phyloP scores from a whole-genome alignment of 2,797 vertebrate species.

The Argentina silus region DNA sequence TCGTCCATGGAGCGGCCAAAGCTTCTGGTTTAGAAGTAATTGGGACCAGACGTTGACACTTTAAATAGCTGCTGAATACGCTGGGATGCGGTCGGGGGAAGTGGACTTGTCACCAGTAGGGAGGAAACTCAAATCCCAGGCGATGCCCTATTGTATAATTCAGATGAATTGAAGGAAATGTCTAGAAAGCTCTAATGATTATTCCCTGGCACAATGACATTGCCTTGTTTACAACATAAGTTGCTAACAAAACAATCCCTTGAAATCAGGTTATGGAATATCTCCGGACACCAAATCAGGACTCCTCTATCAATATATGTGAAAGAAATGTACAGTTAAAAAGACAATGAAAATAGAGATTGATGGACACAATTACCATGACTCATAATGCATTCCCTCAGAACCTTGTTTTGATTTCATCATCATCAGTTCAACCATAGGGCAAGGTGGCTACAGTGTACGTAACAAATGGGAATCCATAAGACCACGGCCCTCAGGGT shows the following conservation, averaged over 20 bases:
- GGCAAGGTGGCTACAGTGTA: too few species aligned
- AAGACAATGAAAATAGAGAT: background rate
- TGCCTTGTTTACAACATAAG: constrained; percentile 16
- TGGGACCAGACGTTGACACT: constrained; percentile 57
- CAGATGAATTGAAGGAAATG: constrained; percentile 41
- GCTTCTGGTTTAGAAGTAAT: constrained; percentile 60
- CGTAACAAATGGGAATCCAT: too few species aligned
- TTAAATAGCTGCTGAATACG: constrained; percentile 64
- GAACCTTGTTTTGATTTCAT: too few species aligned
- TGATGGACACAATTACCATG: too few species aligned
- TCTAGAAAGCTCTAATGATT: constrained; percentile 12
- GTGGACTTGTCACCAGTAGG: constrained; percentile 48
- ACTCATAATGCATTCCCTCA: too few species aligned
- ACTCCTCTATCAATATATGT: background rate
- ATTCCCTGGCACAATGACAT: background rate
- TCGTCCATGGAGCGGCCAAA: constrained; percentile 33
- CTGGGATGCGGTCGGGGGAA: constrained; percentile 52
- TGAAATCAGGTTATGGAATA: background rate
- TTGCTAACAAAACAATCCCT: background rate
- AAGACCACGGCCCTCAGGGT: too few species aligned
- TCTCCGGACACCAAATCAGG: background rate
- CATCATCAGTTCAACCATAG: too few species aligned
- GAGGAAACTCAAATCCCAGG: constrained; percentile 41
- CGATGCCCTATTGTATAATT: constrained; percentile 39
- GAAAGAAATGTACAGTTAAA: background rate